Evolutionary conservation across 2,113 vertebrate genomes (phyloP), one percentile per base, ranked within the genome.

Genomic region (Benitochromis conjunctus): DNA sequence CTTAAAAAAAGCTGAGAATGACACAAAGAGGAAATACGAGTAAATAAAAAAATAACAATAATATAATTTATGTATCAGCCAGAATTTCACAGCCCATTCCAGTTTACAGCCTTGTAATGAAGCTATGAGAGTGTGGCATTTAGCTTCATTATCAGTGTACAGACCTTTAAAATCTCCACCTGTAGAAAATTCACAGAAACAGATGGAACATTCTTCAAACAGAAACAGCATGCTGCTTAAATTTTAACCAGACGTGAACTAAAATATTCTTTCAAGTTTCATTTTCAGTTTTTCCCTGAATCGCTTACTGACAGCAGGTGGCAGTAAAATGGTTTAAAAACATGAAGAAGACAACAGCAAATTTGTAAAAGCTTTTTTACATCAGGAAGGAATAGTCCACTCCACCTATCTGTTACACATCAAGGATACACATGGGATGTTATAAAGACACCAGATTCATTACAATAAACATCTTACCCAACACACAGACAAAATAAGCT

Each of bases 11-110:
- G 26, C 26, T 34, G 29, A 4, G 29, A 31, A 3, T 51, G 14
- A 7, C 14, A 18, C 46, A 51, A 51, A 51, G 46, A 6, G 14
- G 16, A 16, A 51, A 36, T 62, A 26, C 26, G 26, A 26, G 26
- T 26, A 62, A 62, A 6, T 9, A 21, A 4, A 54, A 19, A 51
- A 51, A 41, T 11, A 19, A 16, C 7, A 34, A 34, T 19, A 53
- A 60, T 62, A 71, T 26, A 1, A 48, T 19, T 71, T 71, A 1
- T 0, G 0, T 48, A 29, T 74, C 9, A 0, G 1, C 14, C 41
- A 29, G 4, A 48, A 74, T 29, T 74, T 74, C 14, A 48, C 10
- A 74, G 11, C 16, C 0, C 5, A 48, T 29, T 29, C 24, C 24
- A 18, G 41, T 74, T 48, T 74, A 74, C 66, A 48, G 12, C 24